phyloP scores from a whole-genome alignment of 2,797 vertebrate species.

The Hafferia zeledoni region DNA sequence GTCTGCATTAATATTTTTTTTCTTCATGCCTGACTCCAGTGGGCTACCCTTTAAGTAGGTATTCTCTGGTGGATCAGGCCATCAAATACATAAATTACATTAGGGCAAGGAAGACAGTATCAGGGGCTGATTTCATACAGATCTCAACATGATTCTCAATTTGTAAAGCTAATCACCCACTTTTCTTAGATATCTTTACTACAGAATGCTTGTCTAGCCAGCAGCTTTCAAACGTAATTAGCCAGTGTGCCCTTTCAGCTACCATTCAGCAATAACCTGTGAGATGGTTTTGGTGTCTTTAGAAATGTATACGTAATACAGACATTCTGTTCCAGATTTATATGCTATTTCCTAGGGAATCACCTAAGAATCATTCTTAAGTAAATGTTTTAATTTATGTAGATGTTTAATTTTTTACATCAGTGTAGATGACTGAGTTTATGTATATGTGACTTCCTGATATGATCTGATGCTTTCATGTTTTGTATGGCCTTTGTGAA shows the following conservation, averaged over 20 bases:
- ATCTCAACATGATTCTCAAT: constrained; percentile 50
- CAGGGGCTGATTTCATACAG: constrained; percentile 35
- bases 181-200: neutral
- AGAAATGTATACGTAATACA: neutral
- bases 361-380: neutral
- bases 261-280: neutral
- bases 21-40: constrained; percentile 21
- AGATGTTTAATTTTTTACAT: neutral
- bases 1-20: neutral
- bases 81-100: constrained; percentile 36
- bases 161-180: constrained; percentile 58
- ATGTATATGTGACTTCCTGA: neutral
- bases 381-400: neutral
- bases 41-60: constrained; percentile 16
- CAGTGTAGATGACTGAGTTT: neutral
- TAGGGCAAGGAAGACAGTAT: constrained; percentile 29
- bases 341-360: neutral
- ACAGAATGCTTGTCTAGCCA: constrained; percentile 30
- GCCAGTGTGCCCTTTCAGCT: neutral
- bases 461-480: neutral
- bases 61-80: neutral
- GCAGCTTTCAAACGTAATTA: constrained; percentile 39
- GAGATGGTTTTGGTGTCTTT: constrained; percentile 3
- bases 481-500: neutral
- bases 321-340: neutral